These are phyloP conservation scores for Peromyscus polionotus DNA, from an alignment of 2,113 vertebrate species.

Conservation along the genomic window DNA sequence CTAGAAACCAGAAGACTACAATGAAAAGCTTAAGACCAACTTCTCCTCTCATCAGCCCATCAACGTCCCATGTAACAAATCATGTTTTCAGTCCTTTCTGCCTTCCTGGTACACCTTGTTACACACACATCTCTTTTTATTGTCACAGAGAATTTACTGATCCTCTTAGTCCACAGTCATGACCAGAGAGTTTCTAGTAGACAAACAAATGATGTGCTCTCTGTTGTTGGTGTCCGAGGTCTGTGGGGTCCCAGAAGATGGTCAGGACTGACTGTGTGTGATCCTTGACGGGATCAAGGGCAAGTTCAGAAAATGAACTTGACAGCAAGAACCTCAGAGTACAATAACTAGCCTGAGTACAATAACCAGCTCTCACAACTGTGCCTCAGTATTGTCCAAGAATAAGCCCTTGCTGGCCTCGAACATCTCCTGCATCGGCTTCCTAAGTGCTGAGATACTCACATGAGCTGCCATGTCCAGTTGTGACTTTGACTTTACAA, in stretches of 20 bases:
- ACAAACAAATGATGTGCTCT: neutral
- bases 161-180: neutral
- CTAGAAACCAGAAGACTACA: neutral
- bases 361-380: neutral
- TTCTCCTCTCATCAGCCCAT: neutral
- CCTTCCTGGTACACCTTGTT: neutral
- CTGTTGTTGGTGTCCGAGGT: neutral
- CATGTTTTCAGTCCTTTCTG: neutral
- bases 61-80: neutral
- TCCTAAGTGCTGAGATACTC: neutral
- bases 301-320: neutral
- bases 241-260: neutral
- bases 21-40: neutral
- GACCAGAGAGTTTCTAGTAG: neutral
- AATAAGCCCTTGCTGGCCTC: neutral
- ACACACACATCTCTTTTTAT: neutral
- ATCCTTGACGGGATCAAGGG: neutral
- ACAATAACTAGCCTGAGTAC: neutral
- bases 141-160: neutral
- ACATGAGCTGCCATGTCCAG: neutral
- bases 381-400: neutral
- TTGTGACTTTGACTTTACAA: neutral
- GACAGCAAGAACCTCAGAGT: neutral
- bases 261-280: neutral
- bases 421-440: neutral